These are phyloP conservation scores for Clistopyga incitator DNA, from an alignment of 2,888 invertebrate genomes.

Conservation along the genomic window DNA sequence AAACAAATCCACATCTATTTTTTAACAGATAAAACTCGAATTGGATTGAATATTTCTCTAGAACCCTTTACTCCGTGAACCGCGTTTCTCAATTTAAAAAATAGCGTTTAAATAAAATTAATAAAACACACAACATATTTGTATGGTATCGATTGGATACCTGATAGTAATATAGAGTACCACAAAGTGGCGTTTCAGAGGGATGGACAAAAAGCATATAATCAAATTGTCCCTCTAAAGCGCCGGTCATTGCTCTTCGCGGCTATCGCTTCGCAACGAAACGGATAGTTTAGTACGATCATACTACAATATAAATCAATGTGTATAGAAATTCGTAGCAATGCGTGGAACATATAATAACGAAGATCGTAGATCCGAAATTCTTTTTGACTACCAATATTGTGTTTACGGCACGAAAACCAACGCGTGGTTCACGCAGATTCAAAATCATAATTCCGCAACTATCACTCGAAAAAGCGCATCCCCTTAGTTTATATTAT, in stretches of 20 bases:
- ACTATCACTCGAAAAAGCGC: constrained; percentile 31
- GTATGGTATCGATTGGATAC: constrained; percentile 47
- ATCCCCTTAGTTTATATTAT: constrained; percentile 27
- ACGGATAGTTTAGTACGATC: constrained; percentile 53
- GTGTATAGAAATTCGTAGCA: constrained; percentile 61
- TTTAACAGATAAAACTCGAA: constrained; percentile 58
- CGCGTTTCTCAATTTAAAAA: constrained; percentile 40
- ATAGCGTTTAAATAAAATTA: constrained; percentile 6
- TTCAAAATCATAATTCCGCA: constrained; percentile 12
- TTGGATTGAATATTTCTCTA: constrained; percentile 61
- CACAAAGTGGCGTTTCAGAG: constrained; percentile 42
- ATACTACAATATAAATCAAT: constrained; percentile 50
- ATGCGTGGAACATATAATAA: constrained; percentile 48
- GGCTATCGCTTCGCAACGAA: constrained; percentile 52
- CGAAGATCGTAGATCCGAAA: constrained; percentile 20
- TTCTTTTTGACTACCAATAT: constrained; percentile 12
- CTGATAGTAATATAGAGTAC: constrained; percentile 28
- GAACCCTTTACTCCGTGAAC: constrained; percentile 43
- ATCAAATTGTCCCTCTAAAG: constrained; percentile 28
- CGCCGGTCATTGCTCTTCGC: constrained; percentile 34
- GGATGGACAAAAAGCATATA: constrained; percentile 18
- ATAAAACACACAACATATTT: constrained; percentile 29
- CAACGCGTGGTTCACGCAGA: constrained; percentile 24
- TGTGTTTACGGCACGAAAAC: constrained; percentile 15
- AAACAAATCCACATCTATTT: constrained; percentile 57